phyloP scores from a whole-genome alignment of 2,888 invertebrate genomes.

The Timema podura region DNA sequence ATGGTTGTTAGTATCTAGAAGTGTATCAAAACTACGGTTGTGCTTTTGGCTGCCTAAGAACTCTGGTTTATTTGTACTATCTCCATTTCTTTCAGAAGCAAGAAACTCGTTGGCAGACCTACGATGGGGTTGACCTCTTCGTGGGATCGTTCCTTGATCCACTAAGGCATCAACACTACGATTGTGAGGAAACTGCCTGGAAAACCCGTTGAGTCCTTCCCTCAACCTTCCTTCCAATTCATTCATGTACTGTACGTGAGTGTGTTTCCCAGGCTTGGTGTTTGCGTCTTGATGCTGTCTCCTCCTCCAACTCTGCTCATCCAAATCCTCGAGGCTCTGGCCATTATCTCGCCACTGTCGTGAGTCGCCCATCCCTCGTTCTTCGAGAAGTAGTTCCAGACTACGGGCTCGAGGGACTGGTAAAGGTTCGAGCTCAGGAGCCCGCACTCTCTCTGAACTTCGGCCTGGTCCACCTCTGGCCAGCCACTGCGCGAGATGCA shows the following conservation, averaged over 20 bases:
- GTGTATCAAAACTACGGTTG: slow-evolving; percentile 27
- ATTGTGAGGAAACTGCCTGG: slow-evolving; percentile 16
- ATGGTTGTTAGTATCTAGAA: slow-evolving; percentile 17
- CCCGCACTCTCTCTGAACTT: slow-evolving; percentile 51
- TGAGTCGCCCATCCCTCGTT: background rate
- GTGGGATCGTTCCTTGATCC: slow-evolving; percentile 21
- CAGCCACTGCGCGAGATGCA: slow-evolving; percentile 66
- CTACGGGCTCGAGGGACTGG: slow-evolving; percentile 66
- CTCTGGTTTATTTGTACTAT: slow-evolving; percentile 16
- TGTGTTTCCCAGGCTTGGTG: too few species aligned
- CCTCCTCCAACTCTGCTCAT: slow-evolving; percentile 11
- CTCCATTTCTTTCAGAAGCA: slow-evolving; percentile 18
- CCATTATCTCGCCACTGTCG: slow-evolving; percentile 3
- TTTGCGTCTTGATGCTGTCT: background rate
- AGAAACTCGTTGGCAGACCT: slow-evolving; percentile 27
- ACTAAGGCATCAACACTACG: slow-evolving; percentile 29
- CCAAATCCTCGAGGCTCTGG: background rate
- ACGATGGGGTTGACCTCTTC: slow-evolving; percentile 28
- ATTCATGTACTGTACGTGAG: too few species aligned
- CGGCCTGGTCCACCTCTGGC: slow-evolving; percentile 60
- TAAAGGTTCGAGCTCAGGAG: slow-evolving; percentile 46
- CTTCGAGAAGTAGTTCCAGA: slow-evolving; percentile 60
- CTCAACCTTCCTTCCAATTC: background rate
- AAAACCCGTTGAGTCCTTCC: slow-evolving; percentile 9
- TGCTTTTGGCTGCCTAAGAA: slow-evolving; percentile 14